phyloP scores from a whole-genome alignment of 2,113 vertebrate genomes.

The Pterocles orientalis region DNA sequence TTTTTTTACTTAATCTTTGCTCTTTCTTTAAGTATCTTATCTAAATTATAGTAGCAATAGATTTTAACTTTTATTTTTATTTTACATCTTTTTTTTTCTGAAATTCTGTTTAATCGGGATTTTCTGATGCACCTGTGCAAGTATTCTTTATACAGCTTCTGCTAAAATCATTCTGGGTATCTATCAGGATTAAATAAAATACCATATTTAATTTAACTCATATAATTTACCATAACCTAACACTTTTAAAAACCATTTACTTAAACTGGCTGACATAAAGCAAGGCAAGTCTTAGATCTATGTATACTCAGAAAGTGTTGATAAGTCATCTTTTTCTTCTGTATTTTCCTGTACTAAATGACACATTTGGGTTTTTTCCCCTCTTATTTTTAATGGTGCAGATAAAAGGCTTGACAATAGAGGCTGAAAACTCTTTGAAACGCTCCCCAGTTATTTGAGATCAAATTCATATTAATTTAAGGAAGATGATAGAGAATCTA shows the following conservation, averaged over 20 bases:
- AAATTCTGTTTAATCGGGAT: not conserved
- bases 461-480: not conserved
- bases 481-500: not conserved
- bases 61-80: not conserved
- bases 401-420: conserved; percentile 52
- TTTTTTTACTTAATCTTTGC: not conserved
- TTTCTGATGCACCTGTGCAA: not conserved
- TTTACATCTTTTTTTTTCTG: not conserved
- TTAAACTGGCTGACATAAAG: not conserved
- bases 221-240: not conserved
- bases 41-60: not conserved
- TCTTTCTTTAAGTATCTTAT: not conserved
- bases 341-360: not conserved
- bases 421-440: conserved; percentile 51
- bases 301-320: not conserved
- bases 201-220: not conserved
- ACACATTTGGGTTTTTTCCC: not conserved
- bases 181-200: not conserved
- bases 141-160: not conserved
- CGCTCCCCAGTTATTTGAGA: not conserved
- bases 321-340: not conserved
- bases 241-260: not conserved
- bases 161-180: not conserved
- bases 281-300: not conserved
- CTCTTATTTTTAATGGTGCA: conserved; percentile 16